Evolutionary conservation across 1,140 invertebrate species (phyloP), one percentile per base, ranked within the genome.

Genomic region (Atta cephalotes): DNA sequence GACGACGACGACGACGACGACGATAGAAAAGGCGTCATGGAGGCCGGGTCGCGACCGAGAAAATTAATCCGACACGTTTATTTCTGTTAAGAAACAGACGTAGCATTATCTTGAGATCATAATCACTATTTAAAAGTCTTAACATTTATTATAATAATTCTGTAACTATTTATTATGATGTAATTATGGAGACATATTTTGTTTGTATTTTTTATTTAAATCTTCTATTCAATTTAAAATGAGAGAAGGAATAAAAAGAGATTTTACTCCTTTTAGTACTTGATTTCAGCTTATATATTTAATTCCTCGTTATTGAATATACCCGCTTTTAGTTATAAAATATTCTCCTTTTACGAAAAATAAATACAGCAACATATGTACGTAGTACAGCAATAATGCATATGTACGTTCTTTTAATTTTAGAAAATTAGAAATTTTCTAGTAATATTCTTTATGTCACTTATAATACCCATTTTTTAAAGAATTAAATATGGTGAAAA

Each of bases 1-100:
- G 31, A 31, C 31, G 31, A 4, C 31, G 4, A 31, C 31, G 51
- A 82, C 49, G 21, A 79, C 78, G 79, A 81, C 65, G 14, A 82
- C 53, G 56, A 10, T 71, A 45, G 71, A 51, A 18, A 49, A 39
- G 60, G 68, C 70, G 39, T 82, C 56, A 65, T 63, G 70, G 28
- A 71, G 70, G 56, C 70, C 49, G 31, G 62, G 9, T 80, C n/a
- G 16, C 63, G 25, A 51, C 49, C 65, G n/a, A 62, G 39, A 62
- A 68, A n/a, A 82, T 72, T 45, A 60, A 62, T 56, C 25, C 25
- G 21, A 62, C 35, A 25, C 14, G 4, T 9, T 80, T 35, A 53
- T 56, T 51, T 14, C 18, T 21, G 28, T 45, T 45, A 66, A 53
- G 16, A 10, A 56, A 14, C 35, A 3, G 16, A 25, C 9, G 45